Evolutionary conservation across 2,888 invertebrate genomes (phyloP).

Genomic region (Shargacucullia verbasci): DNA sequence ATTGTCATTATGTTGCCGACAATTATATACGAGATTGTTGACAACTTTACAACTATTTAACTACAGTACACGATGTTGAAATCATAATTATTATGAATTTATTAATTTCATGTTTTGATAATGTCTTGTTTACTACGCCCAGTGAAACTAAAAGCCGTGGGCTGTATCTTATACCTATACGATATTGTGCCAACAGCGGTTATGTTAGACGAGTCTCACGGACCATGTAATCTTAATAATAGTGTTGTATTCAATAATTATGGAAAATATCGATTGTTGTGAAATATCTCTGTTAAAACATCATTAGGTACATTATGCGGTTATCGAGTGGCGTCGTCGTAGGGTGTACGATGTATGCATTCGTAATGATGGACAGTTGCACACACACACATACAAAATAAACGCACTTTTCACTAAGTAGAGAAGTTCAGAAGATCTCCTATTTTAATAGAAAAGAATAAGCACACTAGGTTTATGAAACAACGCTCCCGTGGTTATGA

Average conservation of each 20-base stretch:
- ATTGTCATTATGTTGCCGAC: neutral
- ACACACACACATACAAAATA: neutral
- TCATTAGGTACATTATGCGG: conserved; percentile 25
- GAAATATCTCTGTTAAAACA: neutral
- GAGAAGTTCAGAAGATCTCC: conserved; percentile 1
- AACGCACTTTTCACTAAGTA: conserved; percentile 1
- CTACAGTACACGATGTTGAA: conserved; percentile 7
- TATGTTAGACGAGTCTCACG: neutral
- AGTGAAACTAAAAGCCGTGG: conserved; percentile 1
- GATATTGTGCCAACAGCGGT: neutral
- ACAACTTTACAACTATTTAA: neutral
- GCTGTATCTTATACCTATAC: neutral
- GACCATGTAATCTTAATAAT: neutral
- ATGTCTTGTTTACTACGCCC: neutral
- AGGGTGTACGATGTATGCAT: conserved; percentile 1
- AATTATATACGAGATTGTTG: neutral
- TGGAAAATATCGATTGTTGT: neutral
- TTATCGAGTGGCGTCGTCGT: conserved; percentile 7
- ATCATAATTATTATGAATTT: conserved; percentile 10
- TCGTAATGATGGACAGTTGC: conserved; percentile 4
- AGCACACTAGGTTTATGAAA: too few relatives aligned
- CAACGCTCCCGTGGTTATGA: too few relatives aligned
- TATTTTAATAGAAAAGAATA: too few relatives aligned
- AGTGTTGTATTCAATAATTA: conserved; percentile 1
- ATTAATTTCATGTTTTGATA: conserved; percentile 1